Base-by-base conservation (phyloP, 2,888 invertebrate genomes). In the Muscina levida region DNA sequence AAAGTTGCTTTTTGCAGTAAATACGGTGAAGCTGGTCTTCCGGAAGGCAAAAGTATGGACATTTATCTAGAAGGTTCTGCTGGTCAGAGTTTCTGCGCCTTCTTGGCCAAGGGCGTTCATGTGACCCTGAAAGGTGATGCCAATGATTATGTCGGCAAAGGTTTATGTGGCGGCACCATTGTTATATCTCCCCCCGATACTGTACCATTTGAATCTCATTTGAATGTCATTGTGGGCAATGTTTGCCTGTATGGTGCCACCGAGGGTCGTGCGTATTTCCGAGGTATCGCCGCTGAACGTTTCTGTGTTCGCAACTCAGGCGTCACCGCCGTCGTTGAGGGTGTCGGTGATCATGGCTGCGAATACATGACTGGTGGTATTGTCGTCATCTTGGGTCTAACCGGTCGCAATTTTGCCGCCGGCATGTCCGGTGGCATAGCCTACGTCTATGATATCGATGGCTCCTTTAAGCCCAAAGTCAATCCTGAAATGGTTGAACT, bases 281-380 rank as follows among this genome's bases (percentile, higher is more conserved):
- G 98, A 70, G 98, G 99, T 72, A 97, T 98, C 85, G 98, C 98
- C 0, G 98, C 99, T 13, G 99, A 99, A 91, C 94, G 99, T 31
- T 99, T 99, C 92, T 98, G 98, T 89, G 99, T 99, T 17, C 94
- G 99, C 82, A 99, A 99, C 92, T 98, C 98, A 0, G 99, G 99
- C 2, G 98, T 96, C 48, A 92, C 94, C 37, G 98, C 98, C 13
- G 98, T 99, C 15, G 97, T 97, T 82, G 99, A 99, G 92, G 98
- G 98, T 71, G 98, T 98, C 76, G 99, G 99, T 48, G 99, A 99
- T 92, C 99, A 99, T 91, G 99, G 98, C 77, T 99, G 99, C 92
- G 99, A 99, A 92, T 99, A 99, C 91, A 99, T 99, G 99, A 99
- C 99, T 62, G 98, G 98, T 13, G 98, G 98, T 77, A 91, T 93